These are phyloP conservation scores for Sinelater perroti DNA, from an alignment of 2,888 invertebrate species.

Conservation along the genomic window DNA sequence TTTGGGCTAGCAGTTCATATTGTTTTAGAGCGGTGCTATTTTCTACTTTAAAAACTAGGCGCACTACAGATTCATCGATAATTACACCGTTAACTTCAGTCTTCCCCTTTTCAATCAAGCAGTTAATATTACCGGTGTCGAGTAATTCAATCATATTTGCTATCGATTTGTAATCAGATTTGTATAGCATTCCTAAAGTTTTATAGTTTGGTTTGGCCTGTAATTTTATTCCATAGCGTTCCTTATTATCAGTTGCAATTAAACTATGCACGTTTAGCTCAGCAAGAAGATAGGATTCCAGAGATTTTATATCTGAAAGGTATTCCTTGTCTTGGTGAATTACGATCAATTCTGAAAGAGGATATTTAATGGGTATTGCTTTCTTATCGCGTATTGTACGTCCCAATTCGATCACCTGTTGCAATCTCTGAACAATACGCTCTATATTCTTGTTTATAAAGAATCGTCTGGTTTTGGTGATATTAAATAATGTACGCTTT, in stretches of 20 bases:
- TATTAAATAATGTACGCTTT: slow-evolving; percentile 93
- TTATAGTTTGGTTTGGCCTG: slow-evolving; percentile 96
- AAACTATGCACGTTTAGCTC: slow-evolving; percentile 92
- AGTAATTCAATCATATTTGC: slow-evolving; percentile 81
- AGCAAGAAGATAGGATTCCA: slow-evolving; percentile 87
- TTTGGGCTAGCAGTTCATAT: slow-evolving; percentile 91
- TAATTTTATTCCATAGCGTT: slow-evolving; percentile 88
- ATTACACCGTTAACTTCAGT: slow-evolving; percentile 79
- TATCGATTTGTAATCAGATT: slow-evolving; percentile 89
- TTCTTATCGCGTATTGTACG: slow-evolving; percentile 91
- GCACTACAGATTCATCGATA: slow-evolving; percentile 79
- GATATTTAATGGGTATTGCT: slow-evolving; percentile 95
- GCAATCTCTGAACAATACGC: slow-evolving; percentile 91
- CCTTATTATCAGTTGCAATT: slow-evolving; percentile 87
- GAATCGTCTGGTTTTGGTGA: slow-evolving; percentile 77
- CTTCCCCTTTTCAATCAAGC: slow-evolving; percentile 74
- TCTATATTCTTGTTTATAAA: slow-evolving; percentile 89
- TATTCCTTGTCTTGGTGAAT: slow-evolving; percentile 85
- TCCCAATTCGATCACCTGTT: slow-evolving; percentile 93
- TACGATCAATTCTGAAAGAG: slow-evolving; percentile 92
- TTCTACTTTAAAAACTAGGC: slow-evolving; percentile 81
- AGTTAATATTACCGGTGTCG: slow-evolving; percentile 80
- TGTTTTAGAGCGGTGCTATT: slow-evolving; percentile 71
- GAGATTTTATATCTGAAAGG: slow-evolving; percentile 77
- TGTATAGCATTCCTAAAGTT: slow-evolving; percentile 85